phyloP scores from a whole-genome alignment of 2,113 vertebrate genomes.

The Eleginops maclovinus region DNA sequence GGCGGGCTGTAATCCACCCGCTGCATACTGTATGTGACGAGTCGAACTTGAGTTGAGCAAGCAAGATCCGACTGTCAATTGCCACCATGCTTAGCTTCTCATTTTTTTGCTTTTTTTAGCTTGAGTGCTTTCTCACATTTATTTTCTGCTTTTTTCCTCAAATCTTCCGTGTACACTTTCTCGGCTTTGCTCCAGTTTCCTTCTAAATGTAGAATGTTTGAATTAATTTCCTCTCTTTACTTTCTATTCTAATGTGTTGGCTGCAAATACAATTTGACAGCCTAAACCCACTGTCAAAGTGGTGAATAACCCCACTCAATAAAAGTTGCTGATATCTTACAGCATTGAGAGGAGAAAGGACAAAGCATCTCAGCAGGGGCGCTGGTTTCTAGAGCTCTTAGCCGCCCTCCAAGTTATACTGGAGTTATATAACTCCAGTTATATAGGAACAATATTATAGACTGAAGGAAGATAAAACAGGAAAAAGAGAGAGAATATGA shows the following conservation, averaged over 20 bases:
- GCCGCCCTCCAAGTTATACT: conserved; percentile 23
- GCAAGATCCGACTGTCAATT: conserved; percentile 37
- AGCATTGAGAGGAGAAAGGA: conserved; percentile 49
- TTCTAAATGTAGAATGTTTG: conserved; percentile 27
- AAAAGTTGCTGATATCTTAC: conserved; percentile 56
- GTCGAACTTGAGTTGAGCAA: background rate
- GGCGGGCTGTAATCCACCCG: conserved; percentile 29
- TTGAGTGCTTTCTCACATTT: background rate
- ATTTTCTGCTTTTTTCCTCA: background rate
- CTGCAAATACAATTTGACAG: conserved; percentile 39
- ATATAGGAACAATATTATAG: conserved; percentile 29
- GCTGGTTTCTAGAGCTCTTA: background rate
- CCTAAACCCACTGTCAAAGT: conserved; percentile 45
- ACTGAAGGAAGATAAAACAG: conserved; percentile 34
- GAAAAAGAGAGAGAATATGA: conserved; percentile 14
- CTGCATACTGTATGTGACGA: conserved; percentile 31
- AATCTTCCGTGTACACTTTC: background rate
- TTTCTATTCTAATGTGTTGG: conserved; percentile 35
- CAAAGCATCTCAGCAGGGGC: conserved; percentile 53
- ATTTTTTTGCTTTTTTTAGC: background rate
- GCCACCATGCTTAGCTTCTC: conserved; percentile 10
- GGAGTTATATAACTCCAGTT: conserved; percentile 52
- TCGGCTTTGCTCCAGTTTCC: background rate
- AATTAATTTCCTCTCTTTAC: conserved; percentile 29
- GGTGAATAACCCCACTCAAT: conserved; percentile 43